phyloP scores from a whole-genome alignment of 2,113 vertebrate genomes.

The Notothenia rossii region DNA sequence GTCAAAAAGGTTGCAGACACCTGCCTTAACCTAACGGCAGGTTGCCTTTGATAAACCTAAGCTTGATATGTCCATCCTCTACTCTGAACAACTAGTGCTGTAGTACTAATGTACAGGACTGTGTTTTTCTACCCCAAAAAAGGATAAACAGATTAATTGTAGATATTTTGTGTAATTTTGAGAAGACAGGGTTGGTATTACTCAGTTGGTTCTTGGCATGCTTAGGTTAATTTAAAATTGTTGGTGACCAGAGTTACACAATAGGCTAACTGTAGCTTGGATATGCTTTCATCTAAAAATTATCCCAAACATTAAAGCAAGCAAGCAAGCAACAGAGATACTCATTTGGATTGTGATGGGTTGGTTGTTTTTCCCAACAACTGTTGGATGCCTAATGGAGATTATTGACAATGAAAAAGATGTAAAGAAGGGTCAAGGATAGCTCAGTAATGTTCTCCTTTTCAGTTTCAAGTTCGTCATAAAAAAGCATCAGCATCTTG shows the following conservation, averaged over 20 bases:
- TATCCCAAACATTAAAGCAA: not conserved
- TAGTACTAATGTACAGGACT: not conserved
- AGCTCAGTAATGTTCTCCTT: not conserved
- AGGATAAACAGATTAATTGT: no score
- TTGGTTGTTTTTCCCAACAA: not conserved
- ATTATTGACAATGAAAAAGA: not conserved
- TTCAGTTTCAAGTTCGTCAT: not conserved
- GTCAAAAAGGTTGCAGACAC: no score
- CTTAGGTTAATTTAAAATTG: no score
- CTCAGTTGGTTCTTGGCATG: no score
- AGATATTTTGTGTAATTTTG: no score
- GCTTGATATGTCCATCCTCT: not conserved
- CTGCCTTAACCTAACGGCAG: not conserved
- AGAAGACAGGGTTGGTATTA: no score
- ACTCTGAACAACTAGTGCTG: not conserved
- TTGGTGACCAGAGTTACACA: not conserved
- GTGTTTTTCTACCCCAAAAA: no score
- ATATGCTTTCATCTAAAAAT: not conserved
- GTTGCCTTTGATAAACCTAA: not conserved
- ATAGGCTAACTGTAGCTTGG: not conserved
- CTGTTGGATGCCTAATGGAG: not conserved
- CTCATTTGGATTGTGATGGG: not conserved
- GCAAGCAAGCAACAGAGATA: not conserved
- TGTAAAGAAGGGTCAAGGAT: not conserved
- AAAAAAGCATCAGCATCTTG: not conserved